These are phyloP conservation scores for Percopsis omiscomaycus DNA, from an alignment of 2,797 vertebrate genomes.

Conservation along the genomic window DNA sequence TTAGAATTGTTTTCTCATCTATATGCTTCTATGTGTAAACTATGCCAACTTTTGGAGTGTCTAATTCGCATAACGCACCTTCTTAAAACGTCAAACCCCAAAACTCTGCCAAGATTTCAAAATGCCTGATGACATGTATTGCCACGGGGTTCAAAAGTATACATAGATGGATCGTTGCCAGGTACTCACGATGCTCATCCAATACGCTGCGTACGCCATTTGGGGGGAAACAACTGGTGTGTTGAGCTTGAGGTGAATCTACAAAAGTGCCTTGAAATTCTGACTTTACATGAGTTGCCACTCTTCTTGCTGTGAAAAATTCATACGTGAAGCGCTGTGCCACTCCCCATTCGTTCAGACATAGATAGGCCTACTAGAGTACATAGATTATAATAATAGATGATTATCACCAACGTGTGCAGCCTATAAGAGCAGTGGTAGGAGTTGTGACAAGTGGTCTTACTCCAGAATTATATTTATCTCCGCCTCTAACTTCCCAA, in stretches of 20 bases:
- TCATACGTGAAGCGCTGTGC: conserved; percentile 31
- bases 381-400: background rate
- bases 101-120: conserved; percentile 4
- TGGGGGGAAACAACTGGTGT: background rate
- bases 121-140: too few species aligned
- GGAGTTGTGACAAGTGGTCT: too few species aligned
- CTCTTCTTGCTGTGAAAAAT: background rate
- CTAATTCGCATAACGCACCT: background rate
- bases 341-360: conserved; percentile 50
- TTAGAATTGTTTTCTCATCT: too few species aligned
- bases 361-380: background rate
- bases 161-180: background rate
- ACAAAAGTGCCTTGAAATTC: background rate
- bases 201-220: conserved; percentile 78
- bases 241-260: conserved; percentile 1
- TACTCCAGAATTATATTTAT: too few species aligned
- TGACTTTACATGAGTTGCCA: background rate
- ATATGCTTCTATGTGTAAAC: background rate
- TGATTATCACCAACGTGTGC: too few species aligned
- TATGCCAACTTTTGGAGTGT: too few species aligned
- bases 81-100: background rate
- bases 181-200: conserved; percentile 69
- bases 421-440: too few species aligned
- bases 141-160: background rate
- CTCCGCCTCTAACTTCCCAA: too few species aligned